These are phyloP conservation scores for Tachyglossus aculeatus DNA, from an alignment of 2,797 vertebrate genomes.

Conservation along the genomic window DNA sequence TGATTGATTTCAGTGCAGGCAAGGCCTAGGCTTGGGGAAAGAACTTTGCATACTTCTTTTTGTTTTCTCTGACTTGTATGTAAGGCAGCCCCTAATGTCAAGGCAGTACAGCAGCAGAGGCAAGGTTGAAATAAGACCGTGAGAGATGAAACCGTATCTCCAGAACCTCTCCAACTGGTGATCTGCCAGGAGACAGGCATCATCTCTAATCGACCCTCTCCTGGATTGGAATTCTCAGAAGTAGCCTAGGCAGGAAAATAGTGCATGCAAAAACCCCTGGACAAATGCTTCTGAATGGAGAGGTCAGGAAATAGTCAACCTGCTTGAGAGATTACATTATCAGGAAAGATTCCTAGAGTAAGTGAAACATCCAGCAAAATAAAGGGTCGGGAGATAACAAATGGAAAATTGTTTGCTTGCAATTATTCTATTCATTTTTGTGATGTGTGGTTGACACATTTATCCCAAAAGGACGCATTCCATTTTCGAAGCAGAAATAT, in stretches of 20 bases:
- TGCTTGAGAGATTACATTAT: slow-evolving; percentile 37
- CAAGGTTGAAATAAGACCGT: accelerated
- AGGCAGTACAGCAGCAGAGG: accelerated
- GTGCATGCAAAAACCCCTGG: slow-evolving; percentile 39
- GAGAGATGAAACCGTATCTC: background rate
- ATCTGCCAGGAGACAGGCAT: slow-evolving; percentile 23
- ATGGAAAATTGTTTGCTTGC: slow-evolving; percentile 45
- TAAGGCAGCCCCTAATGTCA: too few species aligned
- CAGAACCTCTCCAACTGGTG: background rate
- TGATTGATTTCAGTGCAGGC: too few species aligned
- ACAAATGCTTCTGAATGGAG: slow-evolving; percentile 52
- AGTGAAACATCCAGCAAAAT: slow-evolving; percentile 48
- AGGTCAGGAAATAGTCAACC: slow-evolving; percentile 47
- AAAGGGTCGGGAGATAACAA: slow-evolving; percentile 30
- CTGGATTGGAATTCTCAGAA: slow-evolving; percentile 33
- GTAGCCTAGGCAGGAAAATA: background rate
- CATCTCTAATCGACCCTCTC: slow-evolving; percentile 24
- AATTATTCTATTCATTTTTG: slow-evolving; percentile 53
- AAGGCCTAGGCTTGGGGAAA: too few species aligned
- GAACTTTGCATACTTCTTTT: background rate
- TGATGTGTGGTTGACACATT: slow-evolving; percentile 38
- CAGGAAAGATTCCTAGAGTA: slow-evolving; percentile 28
- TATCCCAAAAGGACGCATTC: slow-evolving; percentile 42
- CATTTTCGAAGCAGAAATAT: slow-evolving; percentile 30
- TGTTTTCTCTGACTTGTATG: background rate